Conservation (phyloP, 1,140 invertebrate genomes). For the Geopemphigus sp. region DNA sequence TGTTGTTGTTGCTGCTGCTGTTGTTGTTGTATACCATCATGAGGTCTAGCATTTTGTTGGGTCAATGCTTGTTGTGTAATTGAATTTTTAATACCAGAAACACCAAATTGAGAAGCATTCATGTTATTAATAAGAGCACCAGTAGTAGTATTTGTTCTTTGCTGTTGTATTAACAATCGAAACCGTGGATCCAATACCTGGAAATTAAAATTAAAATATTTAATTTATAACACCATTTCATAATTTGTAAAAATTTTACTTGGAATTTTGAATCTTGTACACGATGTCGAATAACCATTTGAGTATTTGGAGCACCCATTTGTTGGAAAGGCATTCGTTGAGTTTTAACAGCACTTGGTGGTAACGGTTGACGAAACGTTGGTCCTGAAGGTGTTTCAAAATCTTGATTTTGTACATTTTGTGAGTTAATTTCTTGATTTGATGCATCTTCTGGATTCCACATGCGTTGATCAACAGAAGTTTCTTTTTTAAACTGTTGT, state of each 20-base stretch:
- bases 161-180: conserved; percentile 55
- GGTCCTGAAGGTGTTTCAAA: conserved; percentile 30
- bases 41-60: conserved; percentile 47
- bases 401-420: conserved; percentile 35
- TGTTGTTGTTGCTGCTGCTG: conserved; percentile 52
- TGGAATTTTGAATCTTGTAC: conserved; percentile 34
- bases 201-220: neutral
- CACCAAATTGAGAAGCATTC: conserved; percentile 32
- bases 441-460: conserved; percentile 36
- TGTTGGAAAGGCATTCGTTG: conserved; percentile 45
- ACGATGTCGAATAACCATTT: conserved; percentile 37
- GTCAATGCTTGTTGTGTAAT: conserved; percentile 44
- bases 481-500: conserved; percentile 61
- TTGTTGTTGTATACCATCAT: conserved; percentile 51
- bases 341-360: conserved; percentile 51
- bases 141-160: conserved; percentile 37
- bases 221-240: neutral
- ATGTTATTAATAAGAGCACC: conserved; percentile 39
- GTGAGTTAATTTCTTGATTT: conserved; percentile 35
- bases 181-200: conserved; percentile 54
- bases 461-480: conserved; percentile 25
- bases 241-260: neutral
- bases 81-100: conserved; percentile 40
- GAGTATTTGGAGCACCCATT: conserved; percentile 38
- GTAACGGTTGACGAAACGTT: conserved; percentile 58